A percentile compares a stretch with the other conserved stretches of the same genome.
Evolutionary conservation across 2,113 vertebrate genomes (phyloP).

Genomic region (Tylochromis polylepis): DNA sequence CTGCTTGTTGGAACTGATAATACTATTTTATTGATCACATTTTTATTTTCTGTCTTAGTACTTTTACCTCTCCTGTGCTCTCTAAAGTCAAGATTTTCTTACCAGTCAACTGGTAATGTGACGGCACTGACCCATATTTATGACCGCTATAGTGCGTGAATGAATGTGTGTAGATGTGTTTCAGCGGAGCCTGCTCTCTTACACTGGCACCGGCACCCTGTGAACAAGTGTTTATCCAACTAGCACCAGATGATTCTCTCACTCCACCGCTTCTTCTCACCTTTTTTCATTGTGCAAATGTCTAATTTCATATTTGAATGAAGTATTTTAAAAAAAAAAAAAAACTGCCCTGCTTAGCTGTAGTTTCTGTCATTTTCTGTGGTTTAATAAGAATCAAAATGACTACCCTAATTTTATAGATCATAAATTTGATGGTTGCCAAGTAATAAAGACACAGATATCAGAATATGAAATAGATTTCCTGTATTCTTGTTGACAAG

Average conservation of each 20-base stretch:
- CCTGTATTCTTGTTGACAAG: not conserved
- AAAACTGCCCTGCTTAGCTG: not conserved
- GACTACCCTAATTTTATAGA: not conserved
- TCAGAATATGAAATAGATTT: not conserved
- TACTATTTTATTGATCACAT: not conserved
- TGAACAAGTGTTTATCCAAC: conserved; percentile 59
- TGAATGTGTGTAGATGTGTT: not conserved
- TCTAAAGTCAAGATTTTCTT: not conserved
- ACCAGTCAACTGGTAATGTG: not conserved
- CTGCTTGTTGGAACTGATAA: not conserved
- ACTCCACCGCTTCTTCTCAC: not conserved
- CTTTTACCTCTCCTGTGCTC: not conserved
- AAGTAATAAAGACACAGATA: fast-evolving
- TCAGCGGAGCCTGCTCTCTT: not conserved
- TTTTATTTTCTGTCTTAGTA: not conserved
- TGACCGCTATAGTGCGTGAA: not conserved
- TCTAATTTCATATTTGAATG: not conserved
- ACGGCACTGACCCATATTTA: not conserved
- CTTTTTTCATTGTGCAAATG: not conserved
- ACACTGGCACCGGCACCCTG: conserved; percentile 33
- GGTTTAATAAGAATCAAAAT: not conserved
- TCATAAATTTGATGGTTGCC: not conserved
- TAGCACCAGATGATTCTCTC: conserved; percentile 16
- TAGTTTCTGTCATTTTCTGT: not conserved
- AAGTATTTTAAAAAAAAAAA: not conserved